Base-by-base conservation (phyloP, 2,888 invertebrate species). In the Pollenia labialis region DNA sequence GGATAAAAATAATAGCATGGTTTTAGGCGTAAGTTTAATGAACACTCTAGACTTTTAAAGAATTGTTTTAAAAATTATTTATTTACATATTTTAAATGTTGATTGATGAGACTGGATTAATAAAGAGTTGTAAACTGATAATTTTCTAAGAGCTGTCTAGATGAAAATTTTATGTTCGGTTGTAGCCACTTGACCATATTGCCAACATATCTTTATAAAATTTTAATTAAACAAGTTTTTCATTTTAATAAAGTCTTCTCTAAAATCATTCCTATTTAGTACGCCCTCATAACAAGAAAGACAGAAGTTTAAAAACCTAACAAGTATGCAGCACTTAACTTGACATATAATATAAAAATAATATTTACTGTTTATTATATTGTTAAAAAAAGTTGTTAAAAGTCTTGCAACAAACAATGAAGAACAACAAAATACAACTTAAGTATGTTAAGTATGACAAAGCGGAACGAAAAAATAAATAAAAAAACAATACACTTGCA, bases 371-470 rank as follows among this genome's bases (percentile, higher is more conserved):
- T 87, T 81, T 77, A 84, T 84, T 76, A 84, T 72, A 77, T 86
- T 86, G 75, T 86, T 71, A 80, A 60, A 74, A 46, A 2, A 50
- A n/a, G 42, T 44, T 62, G 64, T 23, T 52, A 46, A 69, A 71
- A 71, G 42, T 71, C 71, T 62, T 71, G 62, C 68, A 86, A 64
- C 23, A 54, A 68, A 75, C 16, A 52, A 23, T 52, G 14, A 58
- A 12, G 40, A 32, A 58, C 9, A 58, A 62, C 12, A 74, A 81
- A 60, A 82, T 52, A 74, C 9, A 87, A 48, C 84, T 81, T 87
- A 87, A 87, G 87, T 87, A 84, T 87, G 87, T 87, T 87, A 87
- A 87, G 87, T 87, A 87, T 81, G 84, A 46, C 77, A 77, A 87
- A 84, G 74, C 81, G 87, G 81, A 84, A 81, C 60, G 85, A 71